Base-by-base conservation (phyloP, 2,888 invertebrate species). In the Polydrusus cervinus region DNA sequence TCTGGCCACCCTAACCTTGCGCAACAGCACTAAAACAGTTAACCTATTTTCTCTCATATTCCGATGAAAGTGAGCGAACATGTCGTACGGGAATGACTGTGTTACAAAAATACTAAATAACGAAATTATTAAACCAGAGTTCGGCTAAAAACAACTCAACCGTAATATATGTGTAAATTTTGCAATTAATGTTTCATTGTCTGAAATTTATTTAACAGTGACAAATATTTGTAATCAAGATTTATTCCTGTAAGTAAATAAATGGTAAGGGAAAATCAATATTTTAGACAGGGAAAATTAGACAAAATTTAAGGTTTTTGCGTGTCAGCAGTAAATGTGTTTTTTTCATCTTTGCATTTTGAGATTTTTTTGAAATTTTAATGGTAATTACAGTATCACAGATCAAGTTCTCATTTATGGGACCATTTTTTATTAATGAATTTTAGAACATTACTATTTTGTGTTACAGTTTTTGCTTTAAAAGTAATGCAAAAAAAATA, bases 41-140 rank as follows among this genome's bases (percentile, higher is more conserved):
- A 64, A 64, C 62, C 62, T 64, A 30, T 45, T 45, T 43, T 18
- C 18, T n/a, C 18, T n/a, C 45, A 40, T 20, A 62, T 18, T 25
- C 10, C 25, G 16, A 45, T 45, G 62, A 40, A 62, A 62, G 40
- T 62, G 62, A n/a, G 62, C 62, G 18, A 43, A 43, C 25, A 62
- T 62, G 62, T 62, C 25, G 62, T 45, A n/a, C 62, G 45, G 11
- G n/a, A 20, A 3, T 9, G 45, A 20, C 20, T 6, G 3, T 20
- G n/a, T 45, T 45, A 20, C 43, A n/a, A 45, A 62, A 45, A 25
- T n/a, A n/a, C 0, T n/a, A 25, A 18, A 62, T 20, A 62, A 45
- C n/a, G 13, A 25, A 25, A 7, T 62, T 45, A 45, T 43, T 16
- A 60, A 40, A 38, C 60, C 60, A 11, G 38, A 60, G 18, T 60